A percentile compares a stretch with the other conserved stretches of the same genome.
Conservation (phyloP, 2,797 vertebrate species). For the Zenarchopterus dispar region DNA sequence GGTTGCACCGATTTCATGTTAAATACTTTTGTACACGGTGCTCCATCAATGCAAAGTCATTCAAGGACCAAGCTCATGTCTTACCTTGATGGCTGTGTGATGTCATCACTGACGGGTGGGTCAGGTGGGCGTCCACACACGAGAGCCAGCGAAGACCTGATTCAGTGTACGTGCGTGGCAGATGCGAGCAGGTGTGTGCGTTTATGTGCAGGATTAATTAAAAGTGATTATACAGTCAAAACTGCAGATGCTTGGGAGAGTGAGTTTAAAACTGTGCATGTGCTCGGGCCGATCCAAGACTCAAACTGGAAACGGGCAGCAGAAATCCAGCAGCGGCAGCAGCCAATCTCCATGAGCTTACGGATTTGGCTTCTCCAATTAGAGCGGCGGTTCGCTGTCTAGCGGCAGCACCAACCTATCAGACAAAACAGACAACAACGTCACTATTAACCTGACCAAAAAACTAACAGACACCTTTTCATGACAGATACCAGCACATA, state of each 20-base stretch:
- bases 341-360: constrained; percentile 71
- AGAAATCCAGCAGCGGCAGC: constrained; percentile 50
- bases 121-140: constrained; percentile 20
- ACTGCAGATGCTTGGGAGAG: constrained; percentile 5
- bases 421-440: constrained; percentile 9
- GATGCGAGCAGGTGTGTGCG: constrained; percentile 2
- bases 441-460: constrained; percentile 6
- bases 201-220: constrained; percentile 21
- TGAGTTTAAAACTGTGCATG: constrained; percentile 10
- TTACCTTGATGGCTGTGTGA: constrained; percentile 80
- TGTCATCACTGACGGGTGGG: constrained; percentile 66
- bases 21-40: background rate
- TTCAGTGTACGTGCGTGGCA: background rate
- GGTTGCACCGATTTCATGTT: no score
- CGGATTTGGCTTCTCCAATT: constrained; percentile 52
- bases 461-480: background rate
- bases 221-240: constrained; percentile 33
- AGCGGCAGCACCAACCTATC: constrained; percentile 52
- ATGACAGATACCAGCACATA: background rate
- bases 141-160: background rate
- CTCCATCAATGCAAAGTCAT: background rate
- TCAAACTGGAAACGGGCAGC: constrained; percentile 62
- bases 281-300: constrained; percentile 35
- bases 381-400: constrained; percentile 31
- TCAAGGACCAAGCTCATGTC: background rate